phyloP scores from a whole-genome alignment of 2,888 invertebrate species.

The Phyllotreta cruciferae region DNA sequence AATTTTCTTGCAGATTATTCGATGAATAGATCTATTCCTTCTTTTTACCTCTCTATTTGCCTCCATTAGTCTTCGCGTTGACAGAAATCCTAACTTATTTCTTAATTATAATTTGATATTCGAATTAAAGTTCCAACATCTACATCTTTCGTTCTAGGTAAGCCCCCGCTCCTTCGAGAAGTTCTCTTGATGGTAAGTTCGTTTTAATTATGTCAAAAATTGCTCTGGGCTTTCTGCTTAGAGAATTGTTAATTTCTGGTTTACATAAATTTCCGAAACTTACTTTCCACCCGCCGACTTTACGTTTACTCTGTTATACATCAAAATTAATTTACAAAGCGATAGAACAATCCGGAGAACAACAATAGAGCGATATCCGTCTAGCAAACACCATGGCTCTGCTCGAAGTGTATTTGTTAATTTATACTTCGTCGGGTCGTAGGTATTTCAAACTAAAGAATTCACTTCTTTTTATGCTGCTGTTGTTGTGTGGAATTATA shows the following conservation, averaged over 20 bases:
- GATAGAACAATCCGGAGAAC: too few species aligned
- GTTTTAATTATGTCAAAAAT: constrained; percentile 29
- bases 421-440: too few species aligned
- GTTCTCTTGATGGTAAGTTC: constrained; percentile 20
- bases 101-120: constrained; percentile 22
- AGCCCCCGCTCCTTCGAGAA: constrained; percentile 10
- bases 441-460: too few species aligned
- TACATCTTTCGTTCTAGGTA: constrained; percentile 25
- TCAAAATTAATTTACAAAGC: constrained; percentile 7
- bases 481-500: too few species aligned
- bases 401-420: too few species aligned
- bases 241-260: constrained; percentile 23
- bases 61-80: too few species aligned
- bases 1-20: too few species aligned
- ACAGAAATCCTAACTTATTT: background rate
- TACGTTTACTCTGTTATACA: constrained; percentile 1
- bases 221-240: constrained; percentile 14
- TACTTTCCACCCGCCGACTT: background rate
- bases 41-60: too few species aligned
- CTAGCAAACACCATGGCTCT: too few species aligned
- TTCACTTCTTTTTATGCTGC: too few species aligned
- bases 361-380: too few species aligned
- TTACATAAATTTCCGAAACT: constrained; percentile 19
- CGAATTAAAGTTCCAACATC: constrained; percentile 18
- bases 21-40: too few species aligned